Evolutionary conservation across 2,797 vertebrate species (phyloP), one percentile per base, ranked within the genome.

Genomic region (Acanthurus lineatus): DNA sequence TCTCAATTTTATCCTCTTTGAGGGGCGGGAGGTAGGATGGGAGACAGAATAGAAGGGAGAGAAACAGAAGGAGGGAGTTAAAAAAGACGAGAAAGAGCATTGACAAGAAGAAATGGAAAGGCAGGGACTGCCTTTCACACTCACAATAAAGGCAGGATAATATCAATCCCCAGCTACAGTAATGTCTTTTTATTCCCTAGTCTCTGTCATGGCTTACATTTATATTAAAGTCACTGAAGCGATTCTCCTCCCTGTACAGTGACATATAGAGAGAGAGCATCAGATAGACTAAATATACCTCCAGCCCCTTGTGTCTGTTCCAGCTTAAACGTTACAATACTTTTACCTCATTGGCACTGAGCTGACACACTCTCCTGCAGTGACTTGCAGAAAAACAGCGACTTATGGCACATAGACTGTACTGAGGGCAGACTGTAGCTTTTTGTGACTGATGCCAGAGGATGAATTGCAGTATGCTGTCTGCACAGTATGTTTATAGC

Each of bases 1-100:
- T 92, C 88, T 87, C 70, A 82, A 75, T 80, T 82, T 77, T 77
- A 80, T 79, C 75, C 78, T 83, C 85, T 84, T 69, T 38, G 63
- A 68, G 69, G 82, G 65, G 79, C 69, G 11, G 61, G 51, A 84
- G 77, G 69, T 60, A 48, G 57, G 49, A 47, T 52, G 57, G 65
- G 56, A 77, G 79, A 65, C 20, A 60, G 73, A 82, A 90, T 83
- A 77, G 81, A 85, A 84, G 38, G 44, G 48, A 58, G 49, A 69
- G 60, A 64, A 76, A 77, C 38, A 75, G 12, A 60, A 47, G 12
- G 68, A 76, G 15, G 45, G 44, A 75, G 77, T 62, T 51, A 63
- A 70, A 67, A 70, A 61, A 69, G 45, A 73, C 28, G 52, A 73
- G 60, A 69, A 74, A 76, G 70, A 76, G 75, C 72, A 79, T 71